A percentile compares a stretch with the other conserved stretches of the same genome.
These are phyloP conservation scores for Agrochola lychnidis DNA, from an alignment of 2,888 invertebrate genomes.

Conservation along the genomic window DNA sequence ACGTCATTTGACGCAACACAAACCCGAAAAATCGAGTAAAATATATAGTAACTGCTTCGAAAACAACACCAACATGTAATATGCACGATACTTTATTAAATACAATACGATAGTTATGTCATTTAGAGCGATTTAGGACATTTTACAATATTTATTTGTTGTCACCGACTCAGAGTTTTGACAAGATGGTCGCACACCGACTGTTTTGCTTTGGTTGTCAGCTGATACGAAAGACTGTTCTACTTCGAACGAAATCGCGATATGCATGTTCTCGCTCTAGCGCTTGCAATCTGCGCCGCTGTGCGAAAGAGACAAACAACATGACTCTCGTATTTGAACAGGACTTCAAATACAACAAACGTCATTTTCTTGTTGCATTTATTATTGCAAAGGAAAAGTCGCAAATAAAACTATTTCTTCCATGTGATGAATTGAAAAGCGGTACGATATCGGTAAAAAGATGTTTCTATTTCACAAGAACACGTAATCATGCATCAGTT, in stretches of 20 bases:
- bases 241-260: slow-evolving; percentile 77
- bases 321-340: slow-evolving; percentile 77
- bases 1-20: slow-evolving; percentile 91
- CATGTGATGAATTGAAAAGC: slow-evolving; percentile 85
- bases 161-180: slow-evolving; percentile 90
- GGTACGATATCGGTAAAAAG: slow-evolving; percentile 71
- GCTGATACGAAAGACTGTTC: slow-evolving; percentile 89
- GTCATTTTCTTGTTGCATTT: slow-evolving; percentile 87
- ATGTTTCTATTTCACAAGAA: slow-evolving; percentile 87
- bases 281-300: slow-evolving; percentile 8
- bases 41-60: slow-evolving; percentile 83
- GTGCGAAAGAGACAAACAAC: slow-evolving; percentile 75
- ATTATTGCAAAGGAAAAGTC: slow-evolving; percentile 84
- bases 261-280: slow-evolving; percentile 72
- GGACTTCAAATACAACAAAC: slow-evolving; percentile 82
- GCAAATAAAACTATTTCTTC: slow-evolving; percentile 75
- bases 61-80: slow-evolving; percentile 85
- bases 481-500: slow-evolving; percentile 76
- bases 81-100: slow-evolving; percentile 86
- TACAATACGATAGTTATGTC: slow-evolving; percentile 85
- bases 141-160: slow-evolving; percentile 90
- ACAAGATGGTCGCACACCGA: slow-evolving; percentile 91
- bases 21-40: slow-evolving; percentile 89
- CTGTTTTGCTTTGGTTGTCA: slow-evolving; percentile 92
- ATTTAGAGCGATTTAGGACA: slow-evolving; percentile 88